Evolutionary conservation across 2,113 vertebrate species (phyloP).

Genomic region (Balaenoptera acutorostrata): DNA sequence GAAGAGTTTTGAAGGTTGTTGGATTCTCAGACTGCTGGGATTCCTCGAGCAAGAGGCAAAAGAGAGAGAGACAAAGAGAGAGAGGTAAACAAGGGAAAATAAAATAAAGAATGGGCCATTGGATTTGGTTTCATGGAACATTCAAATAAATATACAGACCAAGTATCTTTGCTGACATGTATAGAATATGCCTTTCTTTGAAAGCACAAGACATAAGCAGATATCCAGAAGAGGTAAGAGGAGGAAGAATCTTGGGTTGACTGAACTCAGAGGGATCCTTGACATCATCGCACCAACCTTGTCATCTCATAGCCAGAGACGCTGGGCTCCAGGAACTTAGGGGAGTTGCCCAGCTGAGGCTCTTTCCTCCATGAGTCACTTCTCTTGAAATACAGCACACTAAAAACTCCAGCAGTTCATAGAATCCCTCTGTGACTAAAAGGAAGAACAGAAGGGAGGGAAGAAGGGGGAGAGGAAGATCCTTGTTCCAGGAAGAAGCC

Average conservation of each 20-base stretch:
- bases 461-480: neutral
- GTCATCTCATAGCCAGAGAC: neutral
- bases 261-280: neutral
- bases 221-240: neutral
- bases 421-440: neutral
- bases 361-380: neutral
- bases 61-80: neutral
- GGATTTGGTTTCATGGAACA: neutral
- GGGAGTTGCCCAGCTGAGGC: neutral
- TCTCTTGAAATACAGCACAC: neutral
- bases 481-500: neutral
- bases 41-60: neutral
- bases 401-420: neutral
- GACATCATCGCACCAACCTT: neutral
- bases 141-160: neutral
- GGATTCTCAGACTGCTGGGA: neutral
- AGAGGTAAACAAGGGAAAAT: neutral
- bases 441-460: neutral
- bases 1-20: neutral
- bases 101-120: neutral
- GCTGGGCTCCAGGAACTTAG: neutral
- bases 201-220: neutral
- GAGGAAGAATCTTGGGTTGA: neutral
- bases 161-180: neutral
- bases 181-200: neutral